phyloP scores from a whole-genome alignment of 2,797 vertebrate species.

The Petrocephalus sullivani region DNA sequence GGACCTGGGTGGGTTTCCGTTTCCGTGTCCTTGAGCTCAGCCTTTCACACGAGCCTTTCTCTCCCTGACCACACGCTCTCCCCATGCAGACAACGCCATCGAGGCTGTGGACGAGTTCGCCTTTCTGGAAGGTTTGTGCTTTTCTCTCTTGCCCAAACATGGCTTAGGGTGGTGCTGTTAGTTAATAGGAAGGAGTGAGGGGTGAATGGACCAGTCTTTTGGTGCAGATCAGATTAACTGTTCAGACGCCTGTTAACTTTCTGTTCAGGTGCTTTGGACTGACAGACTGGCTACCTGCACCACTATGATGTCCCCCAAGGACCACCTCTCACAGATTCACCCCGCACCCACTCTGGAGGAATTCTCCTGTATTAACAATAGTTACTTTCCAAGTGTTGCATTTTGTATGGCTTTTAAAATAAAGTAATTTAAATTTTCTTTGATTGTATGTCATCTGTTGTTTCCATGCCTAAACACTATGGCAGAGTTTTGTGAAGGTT shows the following conservation, averaged over 20 bases:
- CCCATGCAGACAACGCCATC: slow-evolving; percentile 82
- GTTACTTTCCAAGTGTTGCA: neutral
- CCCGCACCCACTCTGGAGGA: neutral
- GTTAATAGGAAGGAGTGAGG: neutral
- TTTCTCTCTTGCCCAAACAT: neutral
- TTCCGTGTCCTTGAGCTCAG: neutral
- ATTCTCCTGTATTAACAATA: neutral
- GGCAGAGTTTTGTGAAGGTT: neutral
- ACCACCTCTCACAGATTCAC: neutral
- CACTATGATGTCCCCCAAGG: neutral
- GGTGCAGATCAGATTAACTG: neutral
- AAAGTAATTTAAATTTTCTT: neutral
- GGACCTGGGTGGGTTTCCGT: slow-evolving; percentile 73
- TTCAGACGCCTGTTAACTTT: neutral
- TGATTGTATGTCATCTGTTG: neutral
- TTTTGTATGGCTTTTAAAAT: slow-evolving; percentile 7
- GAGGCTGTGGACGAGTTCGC: slow-evolving; percentile 94
- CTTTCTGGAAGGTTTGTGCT: slow-evolving; percentile 86
- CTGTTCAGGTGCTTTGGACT: slow-evolving; percentile 21
- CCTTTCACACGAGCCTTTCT: neutral
- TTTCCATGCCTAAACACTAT: neutral
- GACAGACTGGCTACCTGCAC: neutral
- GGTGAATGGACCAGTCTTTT: neutral
- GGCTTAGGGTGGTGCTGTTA: neutral
- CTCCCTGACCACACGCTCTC: neutral